Evolutionary conservation across 2,888 invertebrate genomes (phyloP).

Genomic region (Rhynchonema sp.): DNA sequence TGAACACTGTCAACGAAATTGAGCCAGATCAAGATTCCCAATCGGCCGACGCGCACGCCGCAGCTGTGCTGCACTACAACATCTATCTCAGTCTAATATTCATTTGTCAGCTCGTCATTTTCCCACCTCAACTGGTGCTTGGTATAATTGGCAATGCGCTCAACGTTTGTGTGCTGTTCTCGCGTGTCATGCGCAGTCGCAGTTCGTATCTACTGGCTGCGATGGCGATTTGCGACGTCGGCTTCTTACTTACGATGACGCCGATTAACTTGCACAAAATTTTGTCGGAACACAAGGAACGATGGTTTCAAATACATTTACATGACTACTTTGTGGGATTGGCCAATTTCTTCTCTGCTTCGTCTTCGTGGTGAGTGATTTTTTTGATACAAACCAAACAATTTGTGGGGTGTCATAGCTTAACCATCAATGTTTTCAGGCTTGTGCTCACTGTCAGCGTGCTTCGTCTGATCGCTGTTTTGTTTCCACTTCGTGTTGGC

Average conservation of each 20-base stretch:
- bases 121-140: too few relatives aligned
- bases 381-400: too few relatives aligned
- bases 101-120: too few relatives aligned
- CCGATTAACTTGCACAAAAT: neutral
- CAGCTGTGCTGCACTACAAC: too few relatives aligned
- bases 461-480: neutral
- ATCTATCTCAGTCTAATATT: too few relatives aligned
- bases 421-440: neutral
- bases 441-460: neutral
- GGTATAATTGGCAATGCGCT: slow-evolving; percentile 3
- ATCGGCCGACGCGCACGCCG: too few relatives aligned
- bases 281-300: neutral
- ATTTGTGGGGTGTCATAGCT: too few relatives aligned
- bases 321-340: neutral
- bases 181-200: slow-evolving; percentile 1
- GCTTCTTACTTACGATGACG: neutral
- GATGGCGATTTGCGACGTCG: neutral
- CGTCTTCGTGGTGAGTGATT: neutral
- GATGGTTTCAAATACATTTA: neutral
- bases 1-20: too few relatives aligned
- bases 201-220: slow-evolving; percentile 2
- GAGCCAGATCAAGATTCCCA: too few relatives aligned
- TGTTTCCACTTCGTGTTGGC: neutral
- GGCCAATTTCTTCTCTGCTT: slow-evolving; percentile 1
- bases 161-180: slow-evolving; percentile 1